phyloP scores from a whole-genome alignment of 2,113 vertebrate species.

The Leucopsar rothschildi region DNA sequence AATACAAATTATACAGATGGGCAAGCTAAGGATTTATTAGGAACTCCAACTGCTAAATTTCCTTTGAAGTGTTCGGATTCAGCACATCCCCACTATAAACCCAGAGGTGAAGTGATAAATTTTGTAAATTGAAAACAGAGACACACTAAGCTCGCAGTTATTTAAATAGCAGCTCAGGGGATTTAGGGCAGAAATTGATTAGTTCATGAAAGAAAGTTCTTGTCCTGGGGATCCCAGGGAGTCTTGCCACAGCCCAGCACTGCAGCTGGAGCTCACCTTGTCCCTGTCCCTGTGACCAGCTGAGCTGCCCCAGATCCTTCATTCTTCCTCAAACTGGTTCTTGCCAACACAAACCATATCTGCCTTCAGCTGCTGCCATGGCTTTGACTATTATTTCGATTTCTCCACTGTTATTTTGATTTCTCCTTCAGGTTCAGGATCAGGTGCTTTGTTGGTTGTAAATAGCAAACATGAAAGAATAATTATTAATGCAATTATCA shows the following conservation, averaged over 20 bases:
- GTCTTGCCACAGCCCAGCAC: rapidly evolving
- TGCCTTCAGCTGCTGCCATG: background rate
- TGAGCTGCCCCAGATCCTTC: background rate
- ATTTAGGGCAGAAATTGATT: background rate
- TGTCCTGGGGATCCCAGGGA: background rate
- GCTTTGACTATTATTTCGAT: background rate
- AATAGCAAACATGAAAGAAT: constrained; percentile 54
- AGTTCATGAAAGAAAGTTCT: background rate
- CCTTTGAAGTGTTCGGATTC: constrained; percentile 21
- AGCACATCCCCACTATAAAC: constrained; percentile 11
- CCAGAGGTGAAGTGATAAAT: constrained; percentile 57
- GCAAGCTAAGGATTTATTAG: constrained; percentile 40
- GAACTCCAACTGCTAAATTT: constrained; percentile 47
- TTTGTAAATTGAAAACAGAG: constrained; percentile 37
- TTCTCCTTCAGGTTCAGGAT: constrained; percentile 15
- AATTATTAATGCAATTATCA: constrained; percentile 60
- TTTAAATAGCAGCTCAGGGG: constrained; percentile 26
- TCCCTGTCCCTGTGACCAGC: rapidly evolving
- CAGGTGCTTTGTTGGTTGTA: constrained; percentile 12
- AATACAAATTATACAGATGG: constrained; percentile 44
- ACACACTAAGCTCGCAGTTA: background rate
- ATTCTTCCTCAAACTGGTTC: background rate
- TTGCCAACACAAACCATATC: background rate
- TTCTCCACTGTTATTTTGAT: background rate
- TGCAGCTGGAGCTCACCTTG: background rate